phyloP scores from a whole-genome alignment of 2,888 invertebrate genomes.

The Luffia ferchaultella region DNA sequence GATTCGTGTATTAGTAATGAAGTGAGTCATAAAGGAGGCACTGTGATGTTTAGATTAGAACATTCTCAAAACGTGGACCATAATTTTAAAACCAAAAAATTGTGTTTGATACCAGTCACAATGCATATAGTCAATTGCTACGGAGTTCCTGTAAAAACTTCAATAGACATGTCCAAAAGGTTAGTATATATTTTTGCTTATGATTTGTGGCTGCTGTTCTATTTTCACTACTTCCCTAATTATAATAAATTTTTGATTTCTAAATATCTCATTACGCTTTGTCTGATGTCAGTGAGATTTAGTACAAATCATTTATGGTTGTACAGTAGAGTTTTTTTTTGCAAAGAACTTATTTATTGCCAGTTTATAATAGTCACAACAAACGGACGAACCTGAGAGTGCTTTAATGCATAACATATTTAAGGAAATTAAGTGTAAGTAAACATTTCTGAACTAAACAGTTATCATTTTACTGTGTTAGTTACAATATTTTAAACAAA shows the following conservation, averaged over 20 bases:
- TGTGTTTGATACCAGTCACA: slow-evolving; percentile 74
- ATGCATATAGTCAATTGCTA: slow-evolving; percentile 74
- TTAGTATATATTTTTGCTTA: slow-evolving; percentile 25
- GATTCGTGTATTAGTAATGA: slow-evolving; percentile 23
- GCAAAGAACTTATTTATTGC: background rate
- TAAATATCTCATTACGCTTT: background rate
- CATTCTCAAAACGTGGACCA: slow-evolving; percentile 68
- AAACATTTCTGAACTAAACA: no score
- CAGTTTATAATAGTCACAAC: background rate
- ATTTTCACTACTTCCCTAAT: background rate
- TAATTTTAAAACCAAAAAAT: slow-evolving; percentile 65
- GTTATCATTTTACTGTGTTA: no score
- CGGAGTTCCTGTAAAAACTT: slow-evolving; percentile 63
- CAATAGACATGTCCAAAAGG: slow-evolving; percentile 70
- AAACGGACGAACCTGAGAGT: no score
- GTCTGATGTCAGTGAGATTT: no score
- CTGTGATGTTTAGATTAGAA: slow-evolving; percentile 65
- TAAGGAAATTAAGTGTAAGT: no score
- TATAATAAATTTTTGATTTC: background rate
- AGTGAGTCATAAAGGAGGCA: slow-evolving; percentile 49
- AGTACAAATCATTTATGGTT: background rate
- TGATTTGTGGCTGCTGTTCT: background rate
- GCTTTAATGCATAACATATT: no score
- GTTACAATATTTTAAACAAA: no score
- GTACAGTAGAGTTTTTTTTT: background rate